A percentile compares a stretch with the other conserved stretches of the same genome.
Conservation (phyloP, 2,113 vertebrate genomes). For the Takifugu flavidus region DNA sequence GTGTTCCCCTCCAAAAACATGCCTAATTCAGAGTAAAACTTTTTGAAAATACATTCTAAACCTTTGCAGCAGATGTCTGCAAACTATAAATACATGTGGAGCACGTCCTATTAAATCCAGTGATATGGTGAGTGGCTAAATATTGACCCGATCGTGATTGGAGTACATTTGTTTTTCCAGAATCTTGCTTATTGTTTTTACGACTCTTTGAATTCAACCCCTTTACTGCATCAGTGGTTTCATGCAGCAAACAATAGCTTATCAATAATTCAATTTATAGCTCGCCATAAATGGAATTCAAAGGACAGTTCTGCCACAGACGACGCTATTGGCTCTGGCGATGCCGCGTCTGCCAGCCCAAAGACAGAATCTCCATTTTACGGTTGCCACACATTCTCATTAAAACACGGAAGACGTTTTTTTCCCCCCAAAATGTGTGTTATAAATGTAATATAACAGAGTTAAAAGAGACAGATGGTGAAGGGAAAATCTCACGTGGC, state of each 20-base stretch:
- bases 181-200: constrained; percentile 73
- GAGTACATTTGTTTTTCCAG: constrained; percentile 63
- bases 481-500: constrained; percentile 68
- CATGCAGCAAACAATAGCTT: constrained; percentile 71
- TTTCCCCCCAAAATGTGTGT: constrained; percentile 47
- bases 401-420: constrained; percentile 63
- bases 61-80: constrained; percentile 55
- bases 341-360: constrained; percentile 40
- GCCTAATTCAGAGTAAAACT: constrained; percentile 50
- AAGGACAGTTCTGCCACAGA: constrained; percentile 62
- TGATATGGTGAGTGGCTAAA: constrained; percentile 60
- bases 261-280: constrained; percentile 76
- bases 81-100: constrained; percentile 74
- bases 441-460: constrained; percentile 61
- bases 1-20: constrained; percentile 35
- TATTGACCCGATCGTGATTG: constrained; percentile 70
- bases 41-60: constrained; percentile 50
- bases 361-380: constrained; percentile 65
- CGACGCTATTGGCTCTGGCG: constrained; percentile 51
- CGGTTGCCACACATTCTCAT: constrained; percentile 66
- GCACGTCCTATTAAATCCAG: constrained; percentile 73
- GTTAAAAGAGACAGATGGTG: constrained; percentile 74
- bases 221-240: constrained; percentile 73
- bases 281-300: constrained; percentile 67
- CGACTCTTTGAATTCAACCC: constrained; percentile 69